Percentiles rank a stretch among this genome's conserved stretches.
Conservation (phyloP, 2,797 vertebrate species). For the Enteromius trimaculatus region DNA sequence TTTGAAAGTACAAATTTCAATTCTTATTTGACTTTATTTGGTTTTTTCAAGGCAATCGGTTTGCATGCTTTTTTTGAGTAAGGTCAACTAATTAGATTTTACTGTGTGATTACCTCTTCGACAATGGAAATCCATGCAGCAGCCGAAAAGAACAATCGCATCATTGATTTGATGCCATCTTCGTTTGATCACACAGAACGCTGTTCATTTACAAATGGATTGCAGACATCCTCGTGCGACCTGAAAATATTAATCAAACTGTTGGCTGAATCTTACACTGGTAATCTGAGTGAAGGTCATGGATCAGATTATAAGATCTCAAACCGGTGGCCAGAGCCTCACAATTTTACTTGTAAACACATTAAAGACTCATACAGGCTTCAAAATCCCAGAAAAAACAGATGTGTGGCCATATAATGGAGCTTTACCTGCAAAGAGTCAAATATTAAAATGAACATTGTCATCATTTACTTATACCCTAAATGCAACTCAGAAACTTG, state of each 20-base stretch:
- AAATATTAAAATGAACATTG: not conserved
- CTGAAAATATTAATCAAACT: constrained; percentile 18
- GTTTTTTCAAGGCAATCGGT: too few relatives aligned
- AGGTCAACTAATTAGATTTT: too few relatives aligned
- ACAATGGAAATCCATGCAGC: constrained; percentile 33
- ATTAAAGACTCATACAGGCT: not conserved
- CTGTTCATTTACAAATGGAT: constrained; percentile 10
- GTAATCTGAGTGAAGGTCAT: constrained; percentile 37
- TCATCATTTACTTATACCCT: not conserved
- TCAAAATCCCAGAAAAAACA: not conserved
- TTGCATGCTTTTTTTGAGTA: too few relatives aligned
- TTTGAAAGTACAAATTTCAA: too few relatives aligned
- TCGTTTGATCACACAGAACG: constrained; percentile 7
- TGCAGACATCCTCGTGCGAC: not conserved
- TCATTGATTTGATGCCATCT: constrained; percentile 31
- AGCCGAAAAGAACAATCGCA: constrained; percentile 21
- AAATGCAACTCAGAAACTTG: not conserved
- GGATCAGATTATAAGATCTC: not conserved
- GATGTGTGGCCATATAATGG: not conserved
- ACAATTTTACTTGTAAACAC: constrained; percentile 8
- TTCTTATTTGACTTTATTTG: too few relatives aligned
- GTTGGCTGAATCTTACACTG: not conserved
- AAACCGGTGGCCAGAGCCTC: not conserved
- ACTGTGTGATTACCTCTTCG: not conserved
- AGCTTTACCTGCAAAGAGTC: not conserved